Conservation (phyloP, 2,113 vertebrate genomes). For the Marcusenius ussheri region DNA sequence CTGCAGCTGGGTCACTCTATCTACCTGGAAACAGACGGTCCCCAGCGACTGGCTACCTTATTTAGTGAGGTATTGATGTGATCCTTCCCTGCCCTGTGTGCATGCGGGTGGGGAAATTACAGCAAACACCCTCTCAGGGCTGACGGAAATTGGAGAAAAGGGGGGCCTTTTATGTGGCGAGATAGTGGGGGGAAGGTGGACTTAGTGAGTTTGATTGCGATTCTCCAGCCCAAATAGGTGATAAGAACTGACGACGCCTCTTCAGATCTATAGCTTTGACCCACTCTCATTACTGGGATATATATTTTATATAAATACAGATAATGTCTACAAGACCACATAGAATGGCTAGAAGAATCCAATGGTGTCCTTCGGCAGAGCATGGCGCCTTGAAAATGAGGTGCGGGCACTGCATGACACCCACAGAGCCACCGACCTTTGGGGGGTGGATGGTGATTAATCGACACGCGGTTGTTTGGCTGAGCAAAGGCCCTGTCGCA, state of each 20-base stretch:
- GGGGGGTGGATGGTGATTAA: not conserved
- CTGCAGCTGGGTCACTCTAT: slow-evolving; percentile 29
- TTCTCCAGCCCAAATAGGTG: not conserved
- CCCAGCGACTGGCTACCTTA: slow-evolving; percentile 33
- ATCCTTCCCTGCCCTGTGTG: slow-evolving; percentile 36
- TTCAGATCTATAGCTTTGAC: not conserved
- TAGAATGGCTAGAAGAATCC: not conserved
- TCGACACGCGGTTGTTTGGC: not conserved
- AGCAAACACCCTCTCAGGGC: slow-evolving; percentile 32
- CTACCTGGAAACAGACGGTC: slow-evolving; percentile 8
- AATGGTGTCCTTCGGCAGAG: not conserved
- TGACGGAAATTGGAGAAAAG: slow-evolving; percentile 26
- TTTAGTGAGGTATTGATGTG: slow-evolving; percentile 42
- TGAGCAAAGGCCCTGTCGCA: not conserved
- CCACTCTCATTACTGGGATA: not conserved
- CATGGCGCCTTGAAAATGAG: not conserved
- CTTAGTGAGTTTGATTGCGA: not conserved
- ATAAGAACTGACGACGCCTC: not conserved
- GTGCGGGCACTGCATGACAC: not conserved
- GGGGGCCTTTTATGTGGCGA: slow-evolving; percentile 13
- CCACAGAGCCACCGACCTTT: not conserved
- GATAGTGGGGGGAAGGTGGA: not conserved
- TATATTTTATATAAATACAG: not conserved
- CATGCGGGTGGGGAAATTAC: slow-evolving; percentile 23
- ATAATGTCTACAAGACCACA: not conserved